Percentiles rank a stretch among this genome's conserved stretches.
Evolutionary conservation across 2,113 vertebrate species (phyloP).

Genomic region (Aegithalos caudatus): DNA sequence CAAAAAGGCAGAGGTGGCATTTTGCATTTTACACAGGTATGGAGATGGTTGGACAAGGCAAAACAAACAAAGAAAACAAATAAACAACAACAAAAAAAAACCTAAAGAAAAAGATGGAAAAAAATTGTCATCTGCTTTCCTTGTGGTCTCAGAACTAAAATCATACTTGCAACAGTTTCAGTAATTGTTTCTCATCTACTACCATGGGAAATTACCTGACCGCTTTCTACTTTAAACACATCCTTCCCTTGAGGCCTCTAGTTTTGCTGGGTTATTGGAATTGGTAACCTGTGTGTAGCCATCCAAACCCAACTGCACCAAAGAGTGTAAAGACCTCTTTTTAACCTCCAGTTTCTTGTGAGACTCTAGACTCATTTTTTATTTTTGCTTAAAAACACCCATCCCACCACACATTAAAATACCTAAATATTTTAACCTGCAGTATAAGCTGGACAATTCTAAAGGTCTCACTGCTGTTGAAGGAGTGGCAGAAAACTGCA

Average conservation of each 20-base stretch:
- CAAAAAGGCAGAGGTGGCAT: not conserved
- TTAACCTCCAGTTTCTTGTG: not conserved
- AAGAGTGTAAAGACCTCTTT: not conserved
- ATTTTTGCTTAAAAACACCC: not conserved
- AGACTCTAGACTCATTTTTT: not conserved
- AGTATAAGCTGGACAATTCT: not conserved
- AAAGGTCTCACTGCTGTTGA: not conserved
- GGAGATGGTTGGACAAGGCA: not conserved
- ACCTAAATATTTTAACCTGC: not conserved
- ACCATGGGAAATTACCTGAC: fast-evolving
- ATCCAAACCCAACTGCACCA: not conserved
- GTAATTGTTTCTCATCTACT: not conserved
- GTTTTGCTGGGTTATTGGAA: not conserved
- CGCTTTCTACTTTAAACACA: fast-evolving
- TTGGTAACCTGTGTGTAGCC: not conserved
- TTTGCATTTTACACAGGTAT: not conserved
- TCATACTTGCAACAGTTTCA: not conserved
- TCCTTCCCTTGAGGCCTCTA: not conserved
- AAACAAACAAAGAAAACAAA: not conserved
- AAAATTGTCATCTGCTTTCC: not conserved
- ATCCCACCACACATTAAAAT: no score
- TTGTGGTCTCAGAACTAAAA: not conserved
- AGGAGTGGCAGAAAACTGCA: not conserved
- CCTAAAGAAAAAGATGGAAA: not conserved
- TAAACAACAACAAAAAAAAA: not conserved